Base-by-base conservation (phyloP, 2,888 invertebrate genomes). In the Sipha maydis region DNA sequence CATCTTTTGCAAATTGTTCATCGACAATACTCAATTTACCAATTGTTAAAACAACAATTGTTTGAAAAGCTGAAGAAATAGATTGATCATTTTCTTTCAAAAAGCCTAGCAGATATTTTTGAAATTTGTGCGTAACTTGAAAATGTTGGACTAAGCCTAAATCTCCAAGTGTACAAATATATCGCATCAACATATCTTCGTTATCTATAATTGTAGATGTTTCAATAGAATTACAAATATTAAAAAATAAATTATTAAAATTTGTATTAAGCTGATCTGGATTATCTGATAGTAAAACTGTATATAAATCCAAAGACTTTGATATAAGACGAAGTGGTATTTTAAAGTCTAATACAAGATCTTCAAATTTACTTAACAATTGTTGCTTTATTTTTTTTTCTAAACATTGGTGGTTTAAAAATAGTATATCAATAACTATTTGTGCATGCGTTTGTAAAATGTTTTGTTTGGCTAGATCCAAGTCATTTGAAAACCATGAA, bases 21-120 rank as follows among this genome's bases (percentile, higher is more conserved):
- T 95, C 93, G 89, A 95, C 93, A 90, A 95, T 91, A 90, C 94
- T 94, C 91, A 95, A 92, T 91, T 94, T 94, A 21, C 95, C 94
- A 83, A 94, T 90, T 21, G 92, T 90, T 4, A 91, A 92, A 28
- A 94, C 92, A 78, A 92, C 92, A 34, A 93, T 92, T 79, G 93
- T 93, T 89, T 92, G 92, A 9, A 90, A 89, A 28, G 61, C 89
- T 8, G 86, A 82, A 56, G 89, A 89, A 5, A 90, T 67, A 11
- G 54, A 69, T 28, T 85, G 78, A 71, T 88, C 41, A 75, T 17
- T 41, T 31, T 76, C 75, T 19, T 48, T 8, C n/a, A 88, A 76
- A 82, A 76, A 67, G 17, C 25, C 9, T 67, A 88, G 2, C 1
- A 88, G 25, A 76, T 75, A 88, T 76, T 82, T n/a, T 67, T 88